Base-by-base conservation (phyloP, 1,140 invertebrate species). In the Magallana angulata region DNA sequence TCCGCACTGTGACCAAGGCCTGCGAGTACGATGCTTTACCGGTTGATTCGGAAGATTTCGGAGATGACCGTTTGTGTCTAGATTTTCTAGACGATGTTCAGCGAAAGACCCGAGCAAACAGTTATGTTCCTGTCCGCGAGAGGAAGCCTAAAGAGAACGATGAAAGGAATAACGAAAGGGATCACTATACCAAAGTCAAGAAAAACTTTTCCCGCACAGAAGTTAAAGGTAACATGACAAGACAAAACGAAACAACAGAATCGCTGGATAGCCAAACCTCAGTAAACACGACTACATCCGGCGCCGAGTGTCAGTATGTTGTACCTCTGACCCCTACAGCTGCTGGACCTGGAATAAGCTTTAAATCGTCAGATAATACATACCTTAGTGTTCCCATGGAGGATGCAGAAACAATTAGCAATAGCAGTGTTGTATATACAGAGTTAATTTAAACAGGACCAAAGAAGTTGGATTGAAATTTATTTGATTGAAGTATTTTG, bases 61-160 rank as follows among this genome's bases (percentile, higher is more conserved):
- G 36, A 12, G 24, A 8, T 9, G 24, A 0, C 36, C 11, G 2
- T 30, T 1, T 1, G 8, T 9, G 24, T 12, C 7, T 30, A 30
- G 9, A 4, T 9, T 76, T 8, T 9, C 2, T 14, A 8, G 24
- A 16, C 5, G 14, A n/a, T 30, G 8, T 9, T 36, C 68, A 76
- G 36, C 24, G 30, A 30, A 76, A 76, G 14, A 30, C 68, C 18
- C 18, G 68, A 30, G 24, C 24, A 12, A 76, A 76, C 12, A 76
- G 9, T 24, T 76, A 76, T 30, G 68, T 76, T 76, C 68, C 68
- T 36, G 68, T 76, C 24, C 24, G 14, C 3, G 68, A 76, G 24
- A 76, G 24, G 14, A 76, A 76, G 11, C 18, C 68, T 4, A 76
- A 76, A 76, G 68, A 76, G 14, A 76, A 76, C 68, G 68, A 76